Evolutionary conservation across 2,888 invertebrate species (phyloP).

Genomic region (Encarsia formosa): DNA sequence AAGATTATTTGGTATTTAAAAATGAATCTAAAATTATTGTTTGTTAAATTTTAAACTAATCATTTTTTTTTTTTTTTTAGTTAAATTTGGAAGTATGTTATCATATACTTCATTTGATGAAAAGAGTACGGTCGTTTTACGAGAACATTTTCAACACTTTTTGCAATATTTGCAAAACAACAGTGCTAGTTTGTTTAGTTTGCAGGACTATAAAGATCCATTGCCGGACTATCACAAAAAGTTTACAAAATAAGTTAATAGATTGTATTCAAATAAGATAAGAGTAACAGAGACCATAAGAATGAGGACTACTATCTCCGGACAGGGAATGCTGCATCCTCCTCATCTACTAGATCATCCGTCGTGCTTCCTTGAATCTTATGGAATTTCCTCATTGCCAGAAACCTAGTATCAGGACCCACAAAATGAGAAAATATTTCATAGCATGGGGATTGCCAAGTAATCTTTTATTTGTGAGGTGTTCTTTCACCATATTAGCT

Average conservation of each 20-base stretch:
- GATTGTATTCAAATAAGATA: no score
- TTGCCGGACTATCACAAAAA: conserved; percentile 86
- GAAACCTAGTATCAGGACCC: no score
- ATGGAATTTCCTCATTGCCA: no score
- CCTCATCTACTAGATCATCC: no score
- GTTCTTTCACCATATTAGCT: no score
- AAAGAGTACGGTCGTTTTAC: conserved; percentile 77
- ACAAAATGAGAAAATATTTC: no score
- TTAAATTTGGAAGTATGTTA: conserved; percentile 83
- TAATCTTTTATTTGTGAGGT: no score
- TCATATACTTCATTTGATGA: conserved; percentile 87
- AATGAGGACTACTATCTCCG: no score
- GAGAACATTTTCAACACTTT: conserved; percentile 84
- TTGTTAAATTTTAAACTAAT: neutral
- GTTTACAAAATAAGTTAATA: conserved; percentile 33
- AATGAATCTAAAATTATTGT: neutral
- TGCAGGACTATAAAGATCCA: conserved; percentile 81
- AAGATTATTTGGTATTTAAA: conserved; percentile 66
- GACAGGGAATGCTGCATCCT: no score
- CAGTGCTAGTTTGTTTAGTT: conserved; percentile 71
- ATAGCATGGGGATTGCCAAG: no score
- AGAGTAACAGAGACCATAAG: no score
- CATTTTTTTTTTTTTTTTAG: conserved; percentile 29
- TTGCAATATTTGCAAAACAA: conserved; percentile 83
- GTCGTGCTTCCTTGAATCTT: no score